These are phyloP conservation scores for Nymphalis c-album DNA, from an alignment of 2,888 invertebrate genomes.

Conservation along the genomic window DNA sequence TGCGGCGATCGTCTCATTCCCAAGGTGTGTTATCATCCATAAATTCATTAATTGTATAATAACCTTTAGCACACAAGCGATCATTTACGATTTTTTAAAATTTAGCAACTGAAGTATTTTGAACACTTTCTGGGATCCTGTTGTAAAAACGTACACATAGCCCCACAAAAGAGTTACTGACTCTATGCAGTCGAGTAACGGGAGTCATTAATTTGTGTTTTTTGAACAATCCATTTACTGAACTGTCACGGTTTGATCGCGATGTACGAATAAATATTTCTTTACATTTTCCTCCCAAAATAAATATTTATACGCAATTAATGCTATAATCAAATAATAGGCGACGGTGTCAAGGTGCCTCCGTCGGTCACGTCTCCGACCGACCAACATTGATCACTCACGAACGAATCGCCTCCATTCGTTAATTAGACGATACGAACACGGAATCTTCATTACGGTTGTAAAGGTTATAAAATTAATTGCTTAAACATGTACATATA, in stretches of 20 bases:
- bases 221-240: not conserved
- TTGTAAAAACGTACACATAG: no score
- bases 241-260: not conserved
- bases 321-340: not conserved
- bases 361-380: constrained; percentile 4
- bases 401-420: constrained; percentile 15
- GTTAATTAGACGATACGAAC: constrained; percentile 15
- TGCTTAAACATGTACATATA: constrained; percentile 6
- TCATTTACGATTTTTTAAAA: no score
- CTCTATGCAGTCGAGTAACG: no score
- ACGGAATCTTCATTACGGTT: constrained; percentile 20
- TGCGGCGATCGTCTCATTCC: no score
- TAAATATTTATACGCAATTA: not conserved
- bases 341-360: constrained; percentile 7
- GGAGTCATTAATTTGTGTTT: no score
- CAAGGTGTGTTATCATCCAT: no score
- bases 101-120: no score
- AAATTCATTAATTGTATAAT: no score
- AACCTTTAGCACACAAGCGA: no score
- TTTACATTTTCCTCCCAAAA: not conserved
- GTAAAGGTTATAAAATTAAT: constrained; percentile 4
- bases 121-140: no score
- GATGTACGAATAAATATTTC: constrained; percentile 12
- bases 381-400: constrained; percentile 12
- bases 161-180: no score